Percentiles rank a stretch among this genome's conserved stretches.
phyloP scores from a whole-genome alignment of 2,113 vertebrate species.

The Toxotes jaculatrix region DNA sequence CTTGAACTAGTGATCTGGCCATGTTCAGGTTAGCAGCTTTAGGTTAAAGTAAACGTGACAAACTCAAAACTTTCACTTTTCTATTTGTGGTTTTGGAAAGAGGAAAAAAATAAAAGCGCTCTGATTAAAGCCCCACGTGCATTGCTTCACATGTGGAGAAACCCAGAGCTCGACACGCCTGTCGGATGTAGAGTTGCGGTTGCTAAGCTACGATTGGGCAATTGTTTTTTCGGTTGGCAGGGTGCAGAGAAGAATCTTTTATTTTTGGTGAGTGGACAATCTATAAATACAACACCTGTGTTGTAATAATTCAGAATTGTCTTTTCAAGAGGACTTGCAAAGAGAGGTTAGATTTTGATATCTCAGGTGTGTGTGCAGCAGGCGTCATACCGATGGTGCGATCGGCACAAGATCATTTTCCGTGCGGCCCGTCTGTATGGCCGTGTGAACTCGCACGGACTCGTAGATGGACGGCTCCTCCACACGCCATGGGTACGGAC shows the following conservation, averaged over 20 bases:
- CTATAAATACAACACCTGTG: background rate
- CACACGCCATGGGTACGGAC: slow-evolving; percentile 91
- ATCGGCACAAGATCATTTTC: slow-evolving; percentile 89
- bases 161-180: too few relatives aligned
- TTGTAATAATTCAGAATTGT: background rate
- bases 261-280: background rate
- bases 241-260: background rate
- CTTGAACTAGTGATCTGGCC: too few relatives aligned
- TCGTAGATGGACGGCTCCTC: slow-evolving; percentile 98
- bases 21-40: too few relatives aligned
- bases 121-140: too few relatives aligned
- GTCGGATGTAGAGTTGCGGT: too few relatives aligned
- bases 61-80: too few relatives aligned
- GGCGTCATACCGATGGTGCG: slow-evolving; percentile 90
- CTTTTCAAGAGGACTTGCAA: background rate
- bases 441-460: slow-evolving; percentile 95
- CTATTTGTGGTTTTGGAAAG: too few relatives aligned
- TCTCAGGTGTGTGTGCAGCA: background rate
- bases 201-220: background rate
- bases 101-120: too few relatives aligned
- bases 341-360: background rate
- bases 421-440: slow-evolving; percentile 91
- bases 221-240: background rate
- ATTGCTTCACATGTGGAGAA: too few relatives aligned
- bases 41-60: too few relatives aligned